Percentiles rank a stretch among this genome's conserved stretches.
Conservation (phyloP, 2,888 invertebrate species). For the Phortica magna region DNA sequence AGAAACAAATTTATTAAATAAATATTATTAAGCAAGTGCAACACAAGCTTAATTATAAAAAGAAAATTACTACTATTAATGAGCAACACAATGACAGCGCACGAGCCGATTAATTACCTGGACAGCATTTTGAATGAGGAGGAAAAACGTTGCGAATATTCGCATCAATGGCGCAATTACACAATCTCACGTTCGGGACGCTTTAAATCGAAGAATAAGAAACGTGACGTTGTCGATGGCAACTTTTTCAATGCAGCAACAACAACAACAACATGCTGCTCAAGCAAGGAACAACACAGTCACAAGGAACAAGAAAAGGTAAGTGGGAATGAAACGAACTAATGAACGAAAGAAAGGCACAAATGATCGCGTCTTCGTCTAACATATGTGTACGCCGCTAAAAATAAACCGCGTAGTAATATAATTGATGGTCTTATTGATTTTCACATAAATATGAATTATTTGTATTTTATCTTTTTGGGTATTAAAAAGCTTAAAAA, state of each 20-base stretch:
- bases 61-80: constrained; percentile 41
- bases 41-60: neutral
- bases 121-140: constrained; percentile 76
- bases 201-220: constrained; percentile 80
- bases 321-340: constrained; percentile 24
- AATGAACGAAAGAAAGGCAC: constrained; percentile 44
- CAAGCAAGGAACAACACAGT: constrained; percentile 13
- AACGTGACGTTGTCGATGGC: constrained; percentile 79
- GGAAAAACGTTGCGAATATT: constrained; percentile 75
- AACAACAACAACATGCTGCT: constrained; percentile 22
- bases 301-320: constrained; percentile 44
- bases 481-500: neutral
- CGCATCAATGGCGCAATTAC: constrained; percentile 76
- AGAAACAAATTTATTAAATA: neutral
- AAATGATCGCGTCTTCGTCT: neutral
- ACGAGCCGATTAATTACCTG: constrained; percentile 74
- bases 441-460: constrained; percentile 49
- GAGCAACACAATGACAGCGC: constrained; percentile 69
- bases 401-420: no score
- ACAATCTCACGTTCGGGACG: constrained; percentile 83
- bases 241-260: constrained; percentile 79
- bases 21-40: neutral
- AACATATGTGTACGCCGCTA: no score
- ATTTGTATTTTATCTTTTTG: constrained; percentile 40
- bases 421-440: constrained; percentile 10